Evolutionary conservation across 2,797 vertebrate species (phyloP).

Genomic region (Okamejei kenojei): DNA sequence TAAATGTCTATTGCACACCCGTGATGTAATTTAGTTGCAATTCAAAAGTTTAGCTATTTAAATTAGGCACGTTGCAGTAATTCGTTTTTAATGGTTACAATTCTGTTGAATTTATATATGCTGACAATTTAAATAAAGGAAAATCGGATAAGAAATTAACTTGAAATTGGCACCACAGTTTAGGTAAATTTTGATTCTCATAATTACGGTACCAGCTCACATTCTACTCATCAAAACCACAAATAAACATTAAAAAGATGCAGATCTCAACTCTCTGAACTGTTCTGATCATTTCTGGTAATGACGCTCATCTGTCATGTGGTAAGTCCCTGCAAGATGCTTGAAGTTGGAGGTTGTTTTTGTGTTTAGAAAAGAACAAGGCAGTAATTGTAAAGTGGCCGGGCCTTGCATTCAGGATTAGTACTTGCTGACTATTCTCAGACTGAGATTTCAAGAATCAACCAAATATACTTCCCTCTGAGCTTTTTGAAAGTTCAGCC

Average conservation of each 20-base stretch:
- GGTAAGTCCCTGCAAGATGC: neutral
- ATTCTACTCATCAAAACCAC: neutral
- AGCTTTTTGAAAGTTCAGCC: neutral
- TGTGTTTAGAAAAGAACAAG: neutral
- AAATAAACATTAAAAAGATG: neutral
- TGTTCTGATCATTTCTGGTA: neutral
- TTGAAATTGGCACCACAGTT: conserved; percentile 1
- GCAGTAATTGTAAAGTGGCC: neutral
- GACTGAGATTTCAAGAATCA: neutral
- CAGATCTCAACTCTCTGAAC: neutral
- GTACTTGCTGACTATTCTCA: neutral
- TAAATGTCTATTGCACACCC: neutral
- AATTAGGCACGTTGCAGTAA: neutral
- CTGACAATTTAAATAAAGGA: neutral
- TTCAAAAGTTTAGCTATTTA: neutral
- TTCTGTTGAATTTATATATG: neutral
- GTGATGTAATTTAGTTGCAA: too few relatives aligned
- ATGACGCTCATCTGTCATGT: neutral
- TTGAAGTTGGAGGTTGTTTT: neutral
- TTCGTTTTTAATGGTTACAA: neutral
- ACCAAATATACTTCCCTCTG: neutral
- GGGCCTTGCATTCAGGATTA: neutral
- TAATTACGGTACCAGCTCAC: neutral
- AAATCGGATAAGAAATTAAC: neutral
- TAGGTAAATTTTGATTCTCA: neutral